These are phyloP conservation scores for Malthinus seriepunctatus DNA, from an alignment of 2,888 invertebrate species.

Conservation along the genomic window DNA sequence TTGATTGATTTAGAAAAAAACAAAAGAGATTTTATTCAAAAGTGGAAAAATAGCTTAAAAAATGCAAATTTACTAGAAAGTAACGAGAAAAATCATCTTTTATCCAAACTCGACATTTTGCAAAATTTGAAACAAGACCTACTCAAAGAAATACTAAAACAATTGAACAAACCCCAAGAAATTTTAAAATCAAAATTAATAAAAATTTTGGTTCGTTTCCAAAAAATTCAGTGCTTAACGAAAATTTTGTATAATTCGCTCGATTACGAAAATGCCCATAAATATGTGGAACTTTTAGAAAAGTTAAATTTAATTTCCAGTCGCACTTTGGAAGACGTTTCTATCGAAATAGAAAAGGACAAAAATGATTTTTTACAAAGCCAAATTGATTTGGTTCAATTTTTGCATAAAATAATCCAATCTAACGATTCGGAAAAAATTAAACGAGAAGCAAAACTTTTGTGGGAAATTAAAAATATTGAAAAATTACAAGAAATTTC, in stretches of 20 bases:
- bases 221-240: constrained; percentile 38
- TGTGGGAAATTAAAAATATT: constrained; percentile 51
- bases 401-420: constrained; percentile 7
- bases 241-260: constrained; percentile 45
- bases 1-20: constrained; percentile 31
- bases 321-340: not conserved
- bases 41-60: too few relatives aligned
- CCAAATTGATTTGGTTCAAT: constrained; percentile 1
- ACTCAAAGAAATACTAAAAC: not conserved
- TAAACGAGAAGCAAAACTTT: constrained; percentile 47
- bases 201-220: constrained; percentile 44
- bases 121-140: not conserved
- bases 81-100: constrained; percentile 1
- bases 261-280: too few relatives aligned
- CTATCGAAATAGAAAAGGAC: not conserved
- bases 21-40: constrained; percentile 40
- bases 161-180: not conserved
- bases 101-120: not conserved
- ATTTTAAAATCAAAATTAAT: constrained; percentile 38
- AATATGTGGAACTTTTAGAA: constrained; percentile 2
- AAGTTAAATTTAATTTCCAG: not conserved
- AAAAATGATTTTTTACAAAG: not conserved
- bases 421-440: constrained; percentile 51
- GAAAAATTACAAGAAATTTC: constrained; percentile 51
- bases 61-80: constrained; percentile 35